Evolutionary conservation across 2,797 vertebrate genomes (phyloP), one percentile per base, ranked within the genome.

Genomic region (Harpagifer antarcticus): DNA sequence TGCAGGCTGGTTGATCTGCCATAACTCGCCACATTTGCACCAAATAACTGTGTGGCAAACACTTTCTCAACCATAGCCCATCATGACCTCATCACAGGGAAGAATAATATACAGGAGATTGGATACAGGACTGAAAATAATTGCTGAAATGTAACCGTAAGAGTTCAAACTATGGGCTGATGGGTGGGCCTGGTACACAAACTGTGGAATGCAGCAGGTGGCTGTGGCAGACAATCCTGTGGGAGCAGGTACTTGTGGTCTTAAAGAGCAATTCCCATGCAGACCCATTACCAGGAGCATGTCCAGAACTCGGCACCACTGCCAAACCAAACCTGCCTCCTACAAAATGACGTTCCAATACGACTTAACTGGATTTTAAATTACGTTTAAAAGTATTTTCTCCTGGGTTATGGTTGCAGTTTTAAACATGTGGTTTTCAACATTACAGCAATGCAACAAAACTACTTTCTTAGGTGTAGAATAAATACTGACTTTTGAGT

Each of bases 1-100:
- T 15, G 58, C 23, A 20, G 40, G 6, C 14, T 53, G 17, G 23
- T 50, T 9, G 23, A 44, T 43, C 43, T 54, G 60, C 64, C 65
- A 49, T 40, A 65, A 49, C 64, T 50, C 12, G n/a, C 63, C 68
- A 61, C 56, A 62, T 17, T 60, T 16, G 69, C 17, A 56, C 44
- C 57, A 63, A 73, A 79, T 58, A 54, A 50, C 44, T 74, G 62
- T 78, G 54, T 75, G 68, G 33, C 6, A 49, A 49, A 49, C 31
- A 19, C 47, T 55, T 66, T 44, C 3, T 27, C n/a, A 79, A 76
- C 71, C 63, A 70, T 31, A 72, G 54, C 42, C 57, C 61, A 50
- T 43, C 60, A 67, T 48, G 72, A 55, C 45, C 65, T 69, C 45
- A 23, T 53, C 23, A 20, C 17, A 78, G 55, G 57, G n/a, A 76